Conservation (phyloP, 2,113 vertebrate genomes). For the Myiagra hebetior region DNA sequence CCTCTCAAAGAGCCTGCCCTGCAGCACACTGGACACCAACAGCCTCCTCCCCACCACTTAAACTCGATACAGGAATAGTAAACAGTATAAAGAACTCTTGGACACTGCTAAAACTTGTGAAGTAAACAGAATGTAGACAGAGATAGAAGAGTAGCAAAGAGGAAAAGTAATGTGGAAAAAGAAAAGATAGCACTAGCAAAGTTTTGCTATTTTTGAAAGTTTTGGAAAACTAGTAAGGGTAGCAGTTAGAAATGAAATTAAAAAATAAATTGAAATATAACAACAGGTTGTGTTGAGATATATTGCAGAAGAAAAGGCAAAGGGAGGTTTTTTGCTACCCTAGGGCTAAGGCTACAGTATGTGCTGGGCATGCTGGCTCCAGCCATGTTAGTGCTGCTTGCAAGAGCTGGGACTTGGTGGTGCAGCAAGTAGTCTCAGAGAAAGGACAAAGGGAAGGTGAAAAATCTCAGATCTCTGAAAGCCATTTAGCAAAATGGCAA, state of each 20-base stretch:
- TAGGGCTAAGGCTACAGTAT: neutral
- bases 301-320: neutral
- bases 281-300: neutral
- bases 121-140: neutral
- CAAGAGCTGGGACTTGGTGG: neutral
- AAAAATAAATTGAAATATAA: neutral
- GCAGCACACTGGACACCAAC: neutral
- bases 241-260: neutral
- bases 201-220: neutral
- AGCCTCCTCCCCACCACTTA: neutral
- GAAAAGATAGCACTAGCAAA: neutral
- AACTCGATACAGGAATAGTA: neutral
- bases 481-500: neutral
- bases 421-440: neutral
- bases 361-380: rapidly evolving
- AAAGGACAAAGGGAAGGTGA: neutral
- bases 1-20: neutral
- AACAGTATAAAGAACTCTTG: neutral
- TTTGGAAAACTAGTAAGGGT: neutral
- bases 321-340: rapidly evolving
- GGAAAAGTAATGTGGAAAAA: neutral
- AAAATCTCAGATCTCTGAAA: neutral
- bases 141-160: neutral
- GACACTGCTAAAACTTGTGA: neutral
- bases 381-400: neutral